These are phyloP conservation scores for Threskiornis aethiopicus DNA, from an alignment of 2,797 vertebrate genomes.

Conservation along the genomic window DNA sequence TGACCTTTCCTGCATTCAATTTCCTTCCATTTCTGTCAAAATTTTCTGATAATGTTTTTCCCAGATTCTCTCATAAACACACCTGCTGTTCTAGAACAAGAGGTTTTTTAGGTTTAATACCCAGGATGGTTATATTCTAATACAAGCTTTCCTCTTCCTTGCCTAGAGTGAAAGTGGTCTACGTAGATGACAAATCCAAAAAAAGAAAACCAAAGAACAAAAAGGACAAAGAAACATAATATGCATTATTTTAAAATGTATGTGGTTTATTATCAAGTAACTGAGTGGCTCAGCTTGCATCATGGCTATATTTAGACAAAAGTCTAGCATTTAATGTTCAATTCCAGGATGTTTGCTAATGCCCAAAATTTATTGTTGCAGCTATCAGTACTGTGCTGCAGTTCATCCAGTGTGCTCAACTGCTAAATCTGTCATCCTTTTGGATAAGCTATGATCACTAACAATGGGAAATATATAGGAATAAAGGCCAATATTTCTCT, in stretches of 20 bases:
- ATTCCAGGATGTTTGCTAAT: neutral
- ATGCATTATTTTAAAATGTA: neutral
- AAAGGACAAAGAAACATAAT: neutral
- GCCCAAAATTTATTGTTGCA: neutral
- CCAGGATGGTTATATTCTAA: neutral
- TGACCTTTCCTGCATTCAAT: conserved; percentile 1
- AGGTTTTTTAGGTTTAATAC: neutral
- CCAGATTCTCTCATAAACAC: neutral
- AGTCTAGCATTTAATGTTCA: neutral
- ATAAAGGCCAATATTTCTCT: neutral
- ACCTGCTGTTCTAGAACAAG: neutral
- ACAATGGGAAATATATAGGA: neutral
- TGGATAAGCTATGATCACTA: neutral
- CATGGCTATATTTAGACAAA: neutral
- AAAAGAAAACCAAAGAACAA: neutral
- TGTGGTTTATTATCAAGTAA: neutral
- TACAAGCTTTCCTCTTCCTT: neutral
- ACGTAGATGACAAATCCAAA: neutral
- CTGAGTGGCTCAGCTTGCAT: neutral
- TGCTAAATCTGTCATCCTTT: neutral
- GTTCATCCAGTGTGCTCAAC: neutral
- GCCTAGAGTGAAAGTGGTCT: neutral
- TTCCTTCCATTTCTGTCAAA: neutral
- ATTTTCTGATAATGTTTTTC: neutral
- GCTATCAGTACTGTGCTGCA: neutral